Percentiles rank a stretch among this genome's conserved stretches.
phyloP scores from a whole-genome alignment of 2,113 vertebrate species.

The Zosterops borbonicus region DNA sequence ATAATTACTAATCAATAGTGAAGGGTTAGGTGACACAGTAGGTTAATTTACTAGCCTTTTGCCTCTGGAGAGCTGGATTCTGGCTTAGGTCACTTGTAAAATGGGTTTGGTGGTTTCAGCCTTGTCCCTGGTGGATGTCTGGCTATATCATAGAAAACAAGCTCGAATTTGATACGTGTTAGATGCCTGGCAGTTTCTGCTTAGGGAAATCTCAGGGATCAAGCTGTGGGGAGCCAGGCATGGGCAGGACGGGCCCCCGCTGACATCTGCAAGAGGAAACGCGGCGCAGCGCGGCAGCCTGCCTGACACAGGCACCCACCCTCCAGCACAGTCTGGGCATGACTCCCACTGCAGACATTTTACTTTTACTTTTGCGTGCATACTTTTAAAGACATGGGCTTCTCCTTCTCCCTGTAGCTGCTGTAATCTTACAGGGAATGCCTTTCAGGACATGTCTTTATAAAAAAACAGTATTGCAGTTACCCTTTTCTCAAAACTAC shows the following conservation, averaged over 20 bases:
- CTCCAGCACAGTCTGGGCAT: neutral
- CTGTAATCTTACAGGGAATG: neutral
- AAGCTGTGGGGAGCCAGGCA: neutral
- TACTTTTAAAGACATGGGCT: neutral
- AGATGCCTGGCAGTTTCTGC: constrained; percentile 37
- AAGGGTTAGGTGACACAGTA: constrained; percentile 63
- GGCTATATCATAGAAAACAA: constrained; percentile 40
- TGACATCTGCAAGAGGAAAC: neutral
- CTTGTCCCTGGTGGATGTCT: constrained; percentile 26
- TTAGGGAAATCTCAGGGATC: constrained; percentile 6
- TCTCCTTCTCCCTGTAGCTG: neutral
- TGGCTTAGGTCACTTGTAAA: constrained; percentile 66
- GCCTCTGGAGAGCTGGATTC: constrained; percentile 47
- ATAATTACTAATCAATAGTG: constrained; percentile 76
- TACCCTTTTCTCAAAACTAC: constrained; percentile 13
- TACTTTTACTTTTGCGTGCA: too few species aligned
- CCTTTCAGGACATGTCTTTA: neutral
- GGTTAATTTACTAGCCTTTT: constrained; percentile 74
- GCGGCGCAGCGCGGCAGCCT: accelerated
- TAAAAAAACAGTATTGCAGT: neutral
- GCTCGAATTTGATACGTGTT: constrained; percentile 47
- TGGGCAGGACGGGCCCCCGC: neutral
- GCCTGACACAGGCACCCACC: accelerated
- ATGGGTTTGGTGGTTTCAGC: constrained; percentile 44
- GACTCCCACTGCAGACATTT: neutral